Percentiles rank a stretch among this genome's conserved stretches.
phyloP scores from a whole-genome alignment of 2,888 invertebrate species.

The Sinotaia quadrata region DNA sequence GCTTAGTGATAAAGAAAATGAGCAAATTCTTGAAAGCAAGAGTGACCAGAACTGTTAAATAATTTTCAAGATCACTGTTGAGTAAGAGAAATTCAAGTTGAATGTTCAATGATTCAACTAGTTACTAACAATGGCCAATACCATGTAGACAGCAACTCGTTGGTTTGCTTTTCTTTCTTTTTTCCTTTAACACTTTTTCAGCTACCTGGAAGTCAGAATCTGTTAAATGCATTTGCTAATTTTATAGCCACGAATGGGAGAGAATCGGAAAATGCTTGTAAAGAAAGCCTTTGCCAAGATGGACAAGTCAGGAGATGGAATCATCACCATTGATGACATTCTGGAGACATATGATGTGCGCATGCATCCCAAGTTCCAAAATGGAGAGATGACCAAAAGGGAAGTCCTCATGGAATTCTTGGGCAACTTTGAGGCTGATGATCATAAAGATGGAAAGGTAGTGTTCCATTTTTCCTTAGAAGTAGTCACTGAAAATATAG shows the following conservation, averaged over 20 bases:
- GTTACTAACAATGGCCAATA: too few relatives aligned
- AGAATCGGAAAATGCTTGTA: slow-evolving; percentile 53
- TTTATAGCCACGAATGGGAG: slow-evolving; percentile 67
- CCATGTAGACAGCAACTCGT: too few relatives aligned
- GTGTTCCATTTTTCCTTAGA: background rate
- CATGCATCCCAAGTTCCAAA: slow-evolving; percentile 86
- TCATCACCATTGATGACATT: slow-evolving; percentile 69
- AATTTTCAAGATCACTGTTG: too few relatives aligned
- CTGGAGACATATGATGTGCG: slow-evolving; percentile 82
- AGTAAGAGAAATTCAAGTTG: too few relatives aligned
- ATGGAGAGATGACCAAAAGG: slow-evolving; percentile 88
- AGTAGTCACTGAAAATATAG: background rate
- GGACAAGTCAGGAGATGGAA: slow-evolving; percentile 89
- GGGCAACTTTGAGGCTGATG: slow-evolving; percentile 82
- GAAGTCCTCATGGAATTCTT: slow-evolving; percentile 85
- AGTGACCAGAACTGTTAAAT: too few relatives aligned
- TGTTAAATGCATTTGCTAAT: too few relatives aligned
- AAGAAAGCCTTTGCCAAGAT: slow-evolving; percentile 77
- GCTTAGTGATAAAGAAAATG: too few relatives aligned
- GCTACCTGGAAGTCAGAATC: too few relatives aligned
- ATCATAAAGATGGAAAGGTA: slow-evolving; percentile 83
- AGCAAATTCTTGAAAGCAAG: too few relatives aligned
- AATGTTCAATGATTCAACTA: too few relatives aligned
- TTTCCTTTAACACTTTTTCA: too few relatives aligned
- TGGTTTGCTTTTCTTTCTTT: too few relatives aligned